Conservation (phyloP, 2,888 invertebrate species). For the Dinocampus coccinellae region DNA sequence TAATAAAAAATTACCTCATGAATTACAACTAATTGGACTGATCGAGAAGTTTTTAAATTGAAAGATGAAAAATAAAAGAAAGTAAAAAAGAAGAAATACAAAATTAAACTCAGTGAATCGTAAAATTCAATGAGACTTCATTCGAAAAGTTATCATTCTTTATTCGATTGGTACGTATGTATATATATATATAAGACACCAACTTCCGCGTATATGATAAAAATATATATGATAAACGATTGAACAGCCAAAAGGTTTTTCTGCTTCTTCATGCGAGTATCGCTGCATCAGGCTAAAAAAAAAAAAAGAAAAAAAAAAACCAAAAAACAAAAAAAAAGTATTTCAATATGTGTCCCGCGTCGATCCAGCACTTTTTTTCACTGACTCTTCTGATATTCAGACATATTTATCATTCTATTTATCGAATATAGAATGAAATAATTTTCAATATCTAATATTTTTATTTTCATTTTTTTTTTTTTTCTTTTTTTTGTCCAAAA, state of each 20-base stretch:
- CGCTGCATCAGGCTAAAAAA: slow-evolving; percentile 22
- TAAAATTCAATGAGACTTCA: slow-evolving; percentile 29
- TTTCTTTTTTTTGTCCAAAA: too few relatives aligned
- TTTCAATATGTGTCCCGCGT: slow-evolving; percentile 1
- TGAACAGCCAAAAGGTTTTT: slow-evolving; percentile 9
- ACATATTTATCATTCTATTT: neutral
- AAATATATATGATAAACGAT: slow-evolving; percentile 16
- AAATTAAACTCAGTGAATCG: slow-evolving; percentile 14
- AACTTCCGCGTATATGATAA: neutral
- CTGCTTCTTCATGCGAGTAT: slow-evolving; percentile 20
- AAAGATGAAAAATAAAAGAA: neutral
- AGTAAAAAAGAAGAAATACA: neutral
- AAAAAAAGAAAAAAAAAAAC: too few relatives aligned
- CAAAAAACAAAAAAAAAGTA: slow-evolving; percentile 1
- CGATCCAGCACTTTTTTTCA: slow-evolving; percentile 8
- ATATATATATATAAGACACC: slow-evolving; percentile 9
- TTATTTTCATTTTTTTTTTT: too few relatives aligned
- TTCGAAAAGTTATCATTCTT: slow-evolving; percentile 24
- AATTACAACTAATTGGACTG: slow-evolving; percentile 25
- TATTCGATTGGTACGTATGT: neutral
- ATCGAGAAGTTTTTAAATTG: slow-evolving; percentile 15
- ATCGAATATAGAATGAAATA: neutral
- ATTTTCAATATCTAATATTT: too few relatives aligned
- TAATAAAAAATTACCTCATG: neutral
- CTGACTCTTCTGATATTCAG: neutral